Evolutionary conservation across 2,888 invertebrate genomes (phyloP).

Genomic region (Diarsia mendica): DNA sequence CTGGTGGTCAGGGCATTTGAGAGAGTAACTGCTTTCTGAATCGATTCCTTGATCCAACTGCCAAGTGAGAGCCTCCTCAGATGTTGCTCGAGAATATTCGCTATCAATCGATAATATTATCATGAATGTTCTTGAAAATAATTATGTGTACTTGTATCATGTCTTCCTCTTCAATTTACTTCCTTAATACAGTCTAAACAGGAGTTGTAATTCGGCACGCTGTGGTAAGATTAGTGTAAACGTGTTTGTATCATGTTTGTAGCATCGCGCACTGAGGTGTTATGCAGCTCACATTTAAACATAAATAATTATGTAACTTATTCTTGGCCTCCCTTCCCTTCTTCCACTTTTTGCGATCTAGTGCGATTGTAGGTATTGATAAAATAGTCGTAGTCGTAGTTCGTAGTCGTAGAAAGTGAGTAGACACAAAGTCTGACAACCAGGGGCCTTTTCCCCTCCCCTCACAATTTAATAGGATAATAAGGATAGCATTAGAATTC

Average conservation of each 20-base stretch:
- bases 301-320: not conserved
- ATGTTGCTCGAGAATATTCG: not conserved
- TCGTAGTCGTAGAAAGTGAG: no score
- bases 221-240: slow-evolving; percentile 63
- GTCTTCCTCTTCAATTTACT: not conserved
- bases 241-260: slow-evolving; percentile 65
- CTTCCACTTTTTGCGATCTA: no score
- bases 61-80: not conserved
- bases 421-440: no score
- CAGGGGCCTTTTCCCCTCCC: no score
- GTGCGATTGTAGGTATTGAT: no score
- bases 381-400: no score
- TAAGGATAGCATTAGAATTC: no score
- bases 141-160: not conserved
- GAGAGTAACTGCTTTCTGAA: not conserved
- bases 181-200: slow-evolving; percentile 50
- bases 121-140: not conserved
- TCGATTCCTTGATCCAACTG: not conserved
- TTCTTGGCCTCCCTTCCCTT: not conserved
- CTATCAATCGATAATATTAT: not conserved
- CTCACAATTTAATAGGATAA: no score
- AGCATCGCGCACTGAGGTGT: slow-evolving; percentile 39
- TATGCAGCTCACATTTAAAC: slow-evolving; percentile 1
- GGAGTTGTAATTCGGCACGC: slow-evolving; percentile 72
- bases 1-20: not conserved